Conservation (phyloP, 2,797 vertebrate species). For the Takifugu ocellatus region DNA sequence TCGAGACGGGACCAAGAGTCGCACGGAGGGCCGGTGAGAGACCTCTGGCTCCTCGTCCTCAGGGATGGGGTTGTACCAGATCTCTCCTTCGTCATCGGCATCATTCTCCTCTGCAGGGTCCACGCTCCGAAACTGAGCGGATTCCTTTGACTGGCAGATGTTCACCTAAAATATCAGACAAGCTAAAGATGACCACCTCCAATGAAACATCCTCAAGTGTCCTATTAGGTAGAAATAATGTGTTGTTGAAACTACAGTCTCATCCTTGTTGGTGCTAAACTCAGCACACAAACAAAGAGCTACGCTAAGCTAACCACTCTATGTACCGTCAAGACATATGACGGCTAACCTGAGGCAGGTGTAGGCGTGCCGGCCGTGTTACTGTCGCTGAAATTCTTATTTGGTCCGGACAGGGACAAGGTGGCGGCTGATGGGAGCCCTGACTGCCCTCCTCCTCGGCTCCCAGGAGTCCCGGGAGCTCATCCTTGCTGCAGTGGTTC, state of each 20-base stretch:
- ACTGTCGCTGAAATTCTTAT: conserved; percentile 49
- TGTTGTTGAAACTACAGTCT: no score
- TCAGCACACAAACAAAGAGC: no score
- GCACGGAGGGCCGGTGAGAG: conserved; percentile 25
- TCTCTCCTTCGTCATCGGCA: conserved; percentile 94
- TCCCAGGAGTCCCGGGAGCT: conserved; percentile 63
- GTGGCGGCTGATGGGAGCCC: conserved; percentile 34
- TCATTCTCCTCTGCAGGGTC: conserved; percentile 87
- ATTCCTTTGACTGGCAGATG: conserved; percentile 28
- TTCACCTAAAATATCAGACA: conserved; percentile 27
- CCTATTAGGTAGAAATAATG: no score
- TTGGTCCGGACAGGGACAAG: conserved; percentile 64
- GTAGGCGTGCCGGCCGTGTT: conserved; percentile 33
- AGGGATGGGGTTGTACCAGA: conserved; percentile 99
- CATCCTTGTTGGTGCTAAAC: no score
- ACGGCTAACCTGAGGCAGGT: conserved; percentile 54
- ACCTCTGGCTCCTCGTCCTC: conserved; percentile 84
- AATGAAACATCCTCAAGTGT: no score
- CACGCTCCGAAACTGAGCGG: conserved; percentile 33
- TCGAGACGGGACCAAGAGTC: conserved; percentile 37
- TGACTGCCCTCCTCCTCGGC: conserved; percentile 54
- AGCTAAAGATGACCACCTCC: no score
- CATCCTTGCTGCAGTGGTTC: conserved; percentile 63
- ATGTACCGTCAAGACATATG: no score
- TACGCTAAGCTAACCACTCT: no score